phyloP scores from a whole-genome alignment of 1,140 invertebrate genomes.

The Drosophila ohnishii region DNA sequence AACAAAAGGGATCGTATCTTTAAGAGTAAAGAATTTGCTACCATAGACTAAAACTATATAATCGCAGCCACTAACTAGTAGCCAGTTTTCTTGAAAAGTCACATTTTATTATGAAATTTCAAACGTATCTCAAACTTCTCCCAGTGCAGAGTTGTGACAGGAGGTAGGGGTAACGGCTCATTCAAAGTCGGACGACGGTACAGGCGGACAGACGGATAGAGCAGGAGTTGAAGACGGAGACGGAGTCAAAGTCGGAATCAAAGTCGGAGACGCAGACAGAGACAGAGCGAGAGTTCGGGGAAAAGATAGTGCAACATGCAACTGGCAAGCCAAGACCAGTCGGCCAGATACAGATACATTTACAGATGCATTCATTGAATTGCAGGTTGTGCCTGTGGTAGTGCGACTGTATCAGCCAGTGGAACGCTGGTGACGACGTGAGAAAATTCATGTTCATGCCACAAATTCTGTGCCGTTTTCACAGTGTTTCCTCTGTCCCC shows the following conservation, averaged over 20 bases:
- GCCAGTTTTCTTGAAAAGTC: accelerated
- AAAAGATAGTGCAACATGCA: conserved; percentile 77
- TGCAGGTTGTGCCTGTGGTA: conserved; percentile 47
- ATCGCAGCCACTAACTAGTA: background rate
- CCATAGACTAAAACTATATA: background rate
- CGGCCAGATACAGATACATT: conserved; percentile 31
- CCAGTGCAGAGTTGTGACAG: conserved; percentile 3
- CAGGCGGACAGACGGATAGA: conserved; percentile 17
- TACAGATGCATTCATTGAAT: conserved; percentile 53
- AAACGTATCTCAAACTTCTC: background rate
- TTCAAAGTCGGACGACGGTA: conserved; percentile 60
- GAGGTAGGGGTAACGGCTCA: conserved; percentile 40
- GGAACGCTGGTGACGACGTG: conserved; percentile 68
- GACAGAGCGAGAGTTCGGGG: conserved; percentile 59
- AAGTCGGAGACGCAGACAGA: background rate
- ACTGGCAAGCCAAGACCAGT: conserved; percentile 66
- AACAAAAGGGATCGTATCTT: background rate
- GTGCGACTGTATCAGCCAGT: conserved; percentile 21
- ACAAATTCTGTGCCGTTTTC: conserved; percentile 79
- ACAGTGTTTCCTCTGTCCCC: conserved; percentile 13
- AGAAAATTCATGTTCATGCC: conserved; percentile 79
- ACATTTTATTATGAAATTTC: accelerated
- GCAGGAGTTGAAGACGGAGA: conserved; percentile 10
- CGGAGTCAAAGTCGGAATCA: background rate
- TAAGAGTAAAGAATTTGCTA: too few species aligned